Evolutionary conservation across 2,797 vertebrate species (phyloP), one percentile per base, ranked within the genome.

Genomic region (Tragopan temminckii): DNA sequence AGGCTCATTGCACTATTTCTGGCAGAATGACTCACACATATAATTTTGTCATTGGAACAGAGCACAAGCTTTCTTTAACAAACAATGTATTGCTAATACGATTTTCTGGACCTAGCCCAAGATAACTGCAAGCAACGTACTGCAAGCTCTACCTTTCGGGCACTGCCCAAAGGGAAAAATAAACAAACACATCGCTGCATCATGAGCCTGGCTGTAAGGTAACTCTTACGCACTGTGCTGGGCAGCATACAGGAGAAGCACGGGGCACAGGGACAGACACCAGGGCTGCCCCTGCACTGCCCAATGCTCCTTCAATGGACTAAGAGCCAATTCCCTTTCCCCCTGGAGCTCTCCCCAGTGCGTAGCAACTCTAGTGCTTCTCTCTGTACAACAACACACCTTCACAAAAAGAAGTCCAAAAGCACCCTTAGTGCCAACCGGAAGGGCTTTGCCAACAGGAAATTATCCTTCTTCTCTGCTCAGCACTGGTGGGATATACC

Each of bases 31-130:
- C 69, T 83, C 72, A 68, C 3, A 2, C 59, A 61, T 78, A 52
- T 6, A 12, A 2, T 43, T 61, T 3, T 6, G 24, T 52, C 36
- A n/a, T 14, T 78, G 85, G 79, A 83, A 57, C 64, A 9, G 42
- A 55, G 33, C 1, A 1, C 61, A 71, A 42, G 27, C 23, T 38
- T 17, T 55, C 0, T 1, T 45, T 36, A 36, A 35, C 10, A 13
- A 43, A 58, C 31, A 31, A 2, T n/a, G 15, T 8, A 3, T 38
- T 55, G 58, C 58, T 57, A 48, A 23, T 11, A 15, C 0, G 0
- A n/a, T 43, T 27, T 5, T 2, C 31, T 13, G 36, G 45, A 19
- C n/a, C 70, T 0, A 0, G 46, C 71, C 42, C 1, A 2, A 57
- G 48, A 31, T 2, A 13, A 24, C 14, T 3, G 19, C 15, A 11